Conservation (phyloP, 2,797 vertebrate genomes). For the Lepilemur ruficaudatus region DNA sequence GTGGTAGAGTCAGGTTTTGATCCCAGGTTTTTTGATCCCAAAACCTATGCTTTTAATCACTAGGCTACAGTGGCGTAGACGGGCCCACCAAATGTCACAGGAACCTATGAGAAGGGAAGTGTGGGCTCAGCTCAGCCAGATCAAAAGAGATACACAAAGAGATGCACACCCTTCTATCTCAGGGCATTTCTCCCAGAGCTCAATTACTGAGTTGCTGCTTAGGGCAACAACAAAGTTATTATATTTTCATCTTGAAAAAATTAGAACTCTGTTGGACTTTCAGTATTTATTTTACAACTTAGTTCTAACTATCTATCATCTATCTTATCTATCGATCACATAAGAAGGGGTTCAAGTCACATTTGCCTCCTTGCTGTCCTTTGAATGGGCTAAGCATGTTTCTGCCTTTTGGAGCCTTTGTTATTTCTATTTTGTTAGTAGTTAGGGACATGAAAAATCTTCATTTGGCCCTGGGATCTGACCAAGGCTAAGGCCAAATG, state of each 20-base stretch:
- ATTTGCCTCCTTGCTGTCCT: not conserved
- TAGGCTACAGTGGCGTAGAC: not conserved
- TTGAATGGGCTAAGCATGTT: not conserved
- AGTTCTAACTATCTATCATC: not conserved
- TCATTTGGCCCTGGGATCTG: not conserved
- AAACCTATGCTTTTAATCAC: not conserved
- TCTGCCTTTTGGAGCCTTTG: not conserved
- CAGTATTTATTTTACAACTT: not conserved
- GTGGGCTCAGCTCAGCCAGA: not conserved
- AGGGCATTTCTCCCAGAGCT: not conserved
- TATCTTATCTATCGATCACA: not conserved
- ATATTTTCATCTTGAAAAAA: not conserved
- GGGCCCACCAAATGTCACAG: not conserved
- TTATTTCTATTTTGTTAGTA: not conserved
- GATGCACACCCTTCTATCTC: not conserved
- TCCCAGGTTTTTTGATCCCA: not conserved
- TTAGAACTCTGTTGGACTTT: not conserved
- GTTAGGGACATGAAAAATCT: not conserved
- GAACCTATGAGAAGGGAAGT: not conserved
- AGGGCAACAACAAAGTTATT: not conserved
- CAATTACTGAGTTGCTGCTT: not conserved
- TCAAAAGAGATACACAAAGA: not conserved
- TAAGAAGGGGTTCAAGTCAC: not conserved
- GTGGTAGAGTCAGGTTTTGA: not conserved
- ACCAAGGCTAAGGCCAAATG: not conserved